These are phyloP conservation scores for Halcyon chelicuti DNA, from an alignment of 2,797 vertebrate species.

Conservation along the genomic window DNA sequence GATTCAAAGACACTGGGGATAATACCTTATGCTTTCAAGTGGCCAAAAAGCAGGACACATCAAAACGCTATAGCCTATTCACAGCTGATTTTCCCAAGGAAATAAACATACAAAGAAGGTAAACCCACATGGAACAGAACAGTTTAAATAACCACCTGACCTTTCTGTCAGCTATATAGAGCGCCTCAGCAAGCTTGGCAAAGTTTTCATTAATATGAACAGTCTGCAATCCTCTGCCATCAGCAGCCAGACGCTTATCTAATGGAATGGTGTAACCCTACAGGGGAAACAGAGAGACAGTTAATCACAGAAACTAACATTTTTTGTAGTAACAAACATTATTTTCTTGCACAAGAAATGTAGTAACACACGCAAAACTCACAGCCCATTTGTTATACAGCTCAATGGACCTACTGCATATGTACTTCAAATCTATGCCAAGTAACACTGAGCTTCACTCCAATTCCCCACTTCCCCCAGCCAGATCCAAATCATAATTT, in stretches of 20 bases:
- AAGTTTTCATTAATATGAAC: conserved; percentile 99
- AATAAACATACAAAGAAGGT: neutral
- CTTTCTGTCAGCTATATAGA: conserved; percentile 98
- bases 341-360: neutral
- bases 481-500: neutral
- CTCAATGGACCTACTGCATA: neutral
- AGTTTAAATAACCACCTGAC: conserved; percentile 72
- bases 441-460: neutral
- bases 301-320: neutral
- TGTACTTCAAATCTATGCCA: neutral
- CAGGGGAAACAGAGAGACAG: neutral
- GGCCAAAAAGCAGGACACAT: neutral
- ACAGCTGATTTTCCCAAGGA: neutral
- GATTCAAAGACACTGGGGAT: neutral
- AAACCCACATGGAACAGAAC: neutral
- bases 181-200: conserved; percentile 94
- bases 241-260: conserved; percentile 96
- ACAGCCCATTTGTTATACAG: neutral
- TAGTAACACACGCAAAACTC: neutral
- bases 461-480: neutral
- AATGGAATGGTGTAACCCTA: conserved; percentile 98
- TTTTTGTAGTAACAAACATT: neutral
- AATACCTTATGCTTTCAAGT: neutral
- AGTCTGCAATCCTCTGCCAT: conserved; percentile 94
- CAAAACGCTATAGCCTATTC: neutral